phyloP scores from a whole-genome alignment of 1,140 invertebrate species.

The Drosophila sucinea region DNA sequence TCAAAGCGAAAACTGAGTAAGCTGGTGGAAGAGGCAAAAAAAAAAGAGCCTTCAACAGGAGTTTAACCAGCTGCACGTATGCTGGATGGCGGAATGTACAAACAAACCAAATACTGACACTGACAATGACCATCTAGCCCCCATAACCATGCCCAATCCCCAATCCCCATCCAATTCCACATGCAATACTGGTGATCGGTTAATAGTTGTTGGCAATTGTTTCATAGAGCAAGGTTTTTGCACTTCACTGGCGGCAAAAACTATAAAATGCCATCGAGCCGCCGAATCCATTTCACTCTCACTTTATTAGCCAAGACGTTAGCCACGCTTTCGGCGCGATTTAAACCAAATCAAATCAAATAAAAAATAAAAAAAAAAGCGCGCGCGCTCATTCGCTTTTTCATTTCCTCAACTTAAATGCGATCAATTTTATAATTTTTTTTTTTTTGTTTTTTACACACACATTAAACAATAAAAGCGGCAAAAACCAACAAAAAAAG shows the following conservation, averaged over 20 bases:
- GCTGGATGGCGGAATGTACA: neutral
- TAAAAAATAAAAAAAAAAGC: neutral
- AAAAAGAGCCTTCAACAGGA: neutral
- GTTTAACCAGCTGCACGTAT: neutral
- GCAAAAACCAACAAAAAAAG: neutral
- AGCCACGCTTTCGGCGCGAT: conserved; percentile 27
- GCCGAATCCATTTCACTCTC: conserved; percentile 72
- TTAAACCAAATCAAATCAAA: neutral
- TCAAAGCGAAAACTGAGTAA: neutral
- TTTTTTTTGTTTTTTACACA: conserved; percentile 13
- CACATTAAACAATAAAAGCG: conserved; percentile 8
- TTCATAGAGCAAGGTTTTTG: conserved; percentile 59
- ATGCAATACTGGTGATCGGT: neutral
- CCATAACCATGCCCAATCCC: no score
- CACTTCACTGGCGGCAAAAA: conserved; percentile 44
- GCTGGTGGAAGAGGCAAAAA: neutral
- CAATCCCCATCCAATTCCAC: neutral
- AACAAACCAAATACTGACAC: conserved; percentile 2
- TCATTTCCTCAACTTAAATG: conserved; percentile 14
- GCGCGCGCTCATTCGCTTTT: neutral
- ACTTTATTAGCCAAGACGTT: conserved; percentile 71
- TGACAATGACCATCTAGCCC: conserved; percentile 10
- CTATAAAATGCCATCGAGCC: conserved; percentile 62
- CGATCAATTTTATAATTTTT: conserved; percentile 10
- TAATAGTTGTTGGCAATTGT: conserved; percentile 4